Percentiles rank a stretch among this genome's conserved stretches.
phyloP scores from a whole-genome alignment of 2,888 invertebrate genomes.

The Nymphalis polychloros region DNA sequence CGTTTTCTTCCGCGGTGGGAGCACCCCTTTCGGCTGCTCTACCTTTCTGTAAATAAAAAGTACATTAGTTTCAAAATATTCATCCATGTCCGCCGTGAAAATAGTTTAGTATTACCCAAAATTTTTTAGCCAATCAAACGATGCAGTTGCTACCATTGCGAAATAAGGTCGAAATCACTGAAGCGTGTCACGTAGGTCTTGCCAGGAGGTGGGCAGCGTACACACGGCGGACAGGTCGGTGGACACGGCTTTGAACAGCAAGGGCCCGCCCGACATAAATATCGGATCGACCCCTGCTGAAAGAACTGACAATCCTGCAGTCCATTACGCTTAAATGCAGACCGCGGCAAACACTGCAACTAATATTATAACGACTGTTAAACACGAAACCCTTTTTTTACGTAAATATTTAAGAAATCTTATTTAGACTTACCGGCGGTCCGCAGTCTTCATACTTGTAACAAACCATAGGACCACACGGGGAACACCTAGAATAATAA shows the following conservation, averaged over 20 bases:
- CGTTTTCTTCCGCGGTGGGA: slow-evolving; percentile 59
- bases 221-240: slow-evolving; percentile 73
- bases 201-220: slow-evolving; percentile 72
- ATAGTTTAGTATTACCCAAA: slow-evolving; percentile 59
- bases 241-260: slow-evolving; percentile 65
- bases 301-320: slow-evolving; percentile 78
- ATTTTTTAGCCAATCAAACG: slow-evolving; percentile 43
- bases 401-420: background rate
- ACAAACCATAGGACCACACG: slow-evolving; percentile 76
- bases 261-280: slow-evolving; percentile 69
- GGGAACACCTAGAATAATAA: slow-evolving; percentile 66
- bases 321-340: slow-evolving; percentile 79
- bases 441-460: slow-evolving; percentile 80
- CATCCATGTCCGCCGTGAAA: slow-evolving; percentile 64
- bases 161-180: slow-evolving; percentile 74
- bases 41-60: slow-evolving; percentile 56
- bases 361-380: slow-evolving; percentile 43
- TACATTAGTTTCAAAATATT: slow-evolving; percentile 21
- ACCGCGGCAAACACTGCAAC: slow-evolving; percentile 77
- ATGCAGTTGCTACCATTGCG: slow-evolving; percentile 67
- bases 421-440: slow-evolving; percentile 62
- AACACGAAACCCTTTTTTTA: background rate
- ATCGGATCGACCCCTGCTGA: slow-evolving; percentile 77
- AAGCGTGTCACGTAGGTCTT: slow-evolving; percentile 77
- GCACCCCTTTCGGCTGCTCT: slow-evolving; percentile 50